These are phyloP conservation scores for Puntigrus tetrazona DNA, from an alignment of 2,113 vertebrate genomes.

Conservation along the genomic window DNA sequence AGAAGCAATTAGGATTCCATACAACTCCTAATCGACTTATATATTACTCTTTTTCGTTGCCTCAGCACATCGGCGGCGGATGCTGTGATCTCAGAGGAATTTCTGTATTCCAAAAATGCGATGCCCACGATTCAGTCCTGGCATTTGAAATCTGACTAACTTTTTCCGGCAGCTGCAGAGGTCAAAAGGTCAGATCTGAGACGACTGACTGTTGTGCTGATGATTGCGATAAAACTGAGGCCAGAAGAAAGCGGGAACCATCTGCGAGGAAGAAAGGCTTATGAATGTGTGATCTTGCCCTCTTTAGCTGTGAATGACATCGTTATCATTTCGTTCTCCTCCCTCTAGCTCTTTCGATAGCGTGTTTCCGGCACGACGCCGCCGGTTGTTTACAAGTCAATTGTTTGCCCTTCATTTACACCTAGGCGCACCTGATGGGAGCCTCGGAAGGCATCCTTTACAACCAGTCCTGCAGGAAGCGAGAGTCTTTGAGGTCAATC, in stretches of 20 bases:
- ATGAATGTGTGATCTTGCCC: not conserved
- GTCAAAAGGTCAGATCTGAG: not conserved
- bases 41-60: not conserved
- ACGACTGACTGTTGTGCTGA: not conserved
- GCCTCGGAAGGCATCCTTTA: not conserved
- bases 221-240: not conserved
- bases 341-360: not conserved
- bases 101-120: not conserved
- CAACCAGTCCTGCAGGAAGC: not conserved
- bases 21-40: not conserved
- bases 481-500: not conserved
- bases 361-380: not conserved
- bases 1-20: not conserved
- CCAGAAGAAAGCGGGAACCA: not conserved
- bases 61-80: not conserved
- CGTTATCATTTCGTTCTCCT: not conserved
- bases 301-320: not conserved
- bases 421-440: not conserved
- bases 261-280: not conserved
- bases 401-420: not conserved
- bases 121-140: not conserved
- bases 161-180: not conserved
- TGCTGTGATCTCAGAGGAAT: slow-evolving; percentile 4
- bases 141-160: not conserved
- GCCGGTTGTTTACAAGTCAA: not conserved